A percentile compares a stretch with the other conserved stretches of the same genome.
Conservation (phyloP, 1,140 invertebrate species). For the Neuroterus valhalla region DNA sequence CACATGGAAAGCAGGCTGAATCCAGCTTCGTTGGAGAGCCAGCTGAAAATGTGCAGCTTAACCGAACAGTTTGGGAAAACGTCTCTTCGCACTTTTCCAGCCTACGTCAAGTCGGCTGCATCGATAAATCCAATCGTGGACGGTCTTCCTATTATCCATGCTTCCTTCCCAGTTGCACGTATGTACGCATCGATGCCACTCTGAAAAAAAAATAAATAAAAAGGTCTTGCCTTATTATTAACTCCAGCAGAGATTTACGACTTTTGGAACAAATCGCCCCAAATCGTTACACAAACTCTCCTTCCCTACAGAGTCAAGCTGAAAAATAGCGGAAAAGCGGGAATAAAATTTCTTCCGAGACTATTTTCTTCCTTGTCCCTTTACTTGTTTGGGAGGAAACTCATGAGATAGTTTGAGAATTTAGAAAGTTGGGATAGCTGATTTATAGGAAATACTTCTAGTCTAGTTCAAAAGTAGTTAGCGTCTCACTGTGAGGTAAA, state of each 20-base stretch:
- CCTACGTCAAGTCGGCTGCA: constrained; percentile 62
- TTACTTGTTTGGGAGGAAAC: not conserved
- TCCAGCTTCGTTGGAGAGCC: not conserved
- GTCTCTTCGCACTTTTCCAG: constrained; percentile 53
- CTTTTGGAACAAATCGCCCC: constrained; percentile 13
- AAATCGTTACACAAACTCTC: not conserved
- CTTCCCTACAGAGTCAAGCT: not conserved
- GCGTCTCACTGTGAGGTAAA: too few species aligned
- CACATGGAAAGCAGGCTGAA: constrained; percentile 5
- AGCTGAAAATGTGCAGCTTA: constrained; percentile 29
- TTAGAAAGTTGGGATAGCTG: too few species aligned
- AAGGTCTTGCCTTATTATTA: constrained; percentile 25
- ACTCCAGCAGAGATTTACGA: constrained; percentile 15
- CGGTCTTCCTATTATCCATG: constrained; percentile 22
- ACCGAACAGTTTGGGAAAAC: constrained; percentile 48
- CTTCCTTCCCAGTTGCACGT: constrained; percentile 33
- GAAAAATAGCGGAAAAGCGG: constrained; percentile 2
- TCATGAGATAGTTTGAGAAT: too few species aligned
- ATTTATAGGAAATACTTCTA: too few species aligned
- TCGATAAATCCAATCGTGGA: constrained; percentile 44
- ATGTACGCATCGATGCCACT: constrained; percentile 31
- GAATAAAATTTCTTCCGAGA: not conserved
- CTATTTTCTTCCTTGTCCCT: not conserved
- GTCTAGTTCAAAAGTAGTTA: too few species aligned
- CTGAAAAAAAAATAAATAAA: constrained; percentile 31